phyloP scores from a whole-genome alignment of 1,140 invertebrate species.

The Drosophila asahinai region DNA sequence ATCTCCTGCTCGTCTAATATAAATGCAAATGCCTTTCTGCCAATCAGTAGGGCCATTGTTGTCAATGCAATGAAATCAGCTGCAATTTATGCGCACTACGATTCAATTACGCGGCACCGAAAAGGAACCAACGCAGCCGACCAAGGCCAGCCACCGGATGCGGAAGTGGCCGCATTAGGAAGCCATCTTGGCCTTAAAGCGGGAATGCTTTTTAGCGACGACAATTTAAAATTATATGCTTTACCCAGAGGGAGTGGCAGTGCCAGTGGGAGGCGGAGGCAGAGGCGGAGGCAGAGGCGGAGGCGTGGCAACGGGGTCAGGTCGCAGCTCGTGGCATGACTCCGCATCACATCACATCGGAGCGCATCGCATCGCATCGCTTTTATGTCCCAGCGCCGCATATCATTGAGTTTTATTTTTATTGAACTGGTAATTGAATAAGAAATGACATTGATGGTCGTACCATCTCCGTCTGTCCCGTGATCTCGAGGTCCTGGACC shows the following conservation, averaged over 20 bases:
- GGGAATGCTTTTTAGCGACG: constrained; percentile 43
- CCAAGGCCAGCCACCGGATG: constrained; percentile 40
- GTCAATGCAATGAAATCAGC: constrained; percentile 63
- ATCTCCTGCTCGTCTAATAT: constrained; percentile 37
- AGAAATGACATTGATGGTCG: constrained; percentile 74
- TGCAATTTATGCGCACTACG: constrained; percentile 63
- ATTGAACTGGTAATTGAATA: constrained; percentile 80
- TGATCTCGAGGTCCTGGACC: constrained; percentile 9
- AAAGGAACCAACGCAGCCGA: constrained; percentile 18
- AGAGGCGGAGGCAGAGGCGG: neutral
- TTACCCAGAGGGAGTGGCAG: neutral
- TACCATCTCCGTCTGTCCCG: constrained; percentile 21
- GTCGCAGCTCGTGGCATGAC: constrained; percentile 24
- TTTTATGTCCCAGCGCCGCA: constrained; percentile 65
- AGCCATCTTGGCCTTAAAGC: constrained; percentile 43
- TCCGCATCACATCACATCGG: constrained; percentile 27
- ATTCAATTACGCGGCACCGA: constrained; percentile 57
- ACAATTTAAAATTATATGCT: constrained; percentile 48
- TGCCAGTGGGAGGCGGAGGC: neutral
- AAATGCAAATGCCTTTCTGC: constrained; percentile 59
- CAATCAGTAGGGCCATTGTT: constrained; percentile 58
- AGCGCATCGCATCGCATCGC: constrained; percentile 35
- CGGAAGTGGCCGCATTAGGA: constrained; percentile 54
- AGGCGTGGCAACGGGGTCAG: constrained; percentile 33
- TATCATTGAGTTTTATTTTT: constrained; percentile 80